Evolutionary conservation across 2,797 vertebrate genomes (phyloP), one percentile per base, ranked within the genome.

Genomic region (Pelobates cultripes): DNA sequence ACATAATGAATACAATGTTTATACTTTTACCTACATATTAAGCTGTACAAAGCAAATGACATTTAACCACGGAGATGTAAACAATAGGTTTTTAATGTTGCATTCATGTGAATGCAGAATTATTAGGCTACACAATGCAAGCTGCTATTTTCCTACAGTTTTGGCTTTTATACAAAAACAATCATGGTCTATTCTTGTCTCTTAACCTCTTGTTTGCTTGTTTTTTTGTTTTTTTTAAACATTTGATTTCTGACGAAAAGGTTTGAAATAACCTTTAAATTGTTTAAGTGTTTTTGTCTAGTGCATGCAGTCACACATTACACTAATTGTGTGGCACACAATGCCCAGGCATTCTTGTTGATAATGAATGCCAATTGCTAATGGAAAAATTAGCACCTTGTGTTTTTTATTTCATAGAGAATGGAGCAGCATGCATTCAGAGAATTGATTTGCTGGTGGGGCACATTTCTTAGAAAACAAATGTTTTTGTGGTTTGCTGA

Each of bases 61-160:
- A 78, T 83, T 83, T 83, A 10, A 63, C 68, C 68, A 70, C 28
- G 75, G 70, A 69, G 51, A 40, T 15, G 43, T 61, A 51, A 71
- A 83, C 81, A 79, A 83, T 83, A 72, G 70, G 40, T 41, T 40
- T 28, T 60, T 45, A 14, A 51, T n/a, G 8, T 78, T 75, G 51
- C 71, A 70, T 78, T 79, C 53, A 73, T 77, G 40, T 43, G 43
- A 68, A 47, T 42, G n/a, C 43, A 43, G 40, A n/a, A 73, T 78
- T 83, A 47, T 69, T 74, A 61, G 43, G 41, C 43, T 63, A 75
- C 71, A 78, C 81, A 78, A 78, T 83, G 44, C 43, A 53, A 70
- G 64, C 55, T 70, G 68, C 73, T 74, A 78, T 74, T 78, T 83
- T 71, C 17, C 63, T 78, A 57, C 47, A 43, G 13, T 66, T 78